phyloP scores from a whole-genome alignment of 2,888 invertebrate species.

The Melanargia galathea region DNA sequence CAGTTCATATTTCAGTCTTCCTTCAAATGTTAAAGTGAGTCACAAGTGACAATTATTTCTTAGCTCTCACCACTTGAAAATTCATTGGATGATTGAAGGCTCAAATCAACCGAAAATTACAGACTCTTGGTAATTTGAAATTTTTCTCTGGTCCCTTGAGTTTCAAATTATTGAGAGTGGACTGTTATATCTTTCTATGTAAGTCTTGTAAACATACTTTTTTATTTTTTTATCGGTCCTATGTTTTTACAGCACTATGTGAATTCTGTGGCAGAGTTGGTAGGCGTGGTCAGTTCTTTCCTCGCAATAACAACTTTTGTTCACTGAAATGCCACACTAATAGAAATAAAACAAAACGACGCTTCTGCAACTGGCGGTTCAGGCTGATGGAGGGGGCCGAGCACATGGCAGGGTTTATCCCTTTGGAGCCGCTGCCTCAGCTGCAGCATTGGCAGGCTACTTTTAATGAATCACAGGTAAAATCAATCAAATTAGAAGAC shows the following conservation, averaged over 20 bases:
- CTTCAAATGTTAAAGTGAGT: too few relatives aligned
- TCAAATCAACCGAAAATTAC: too few relatives aligned
- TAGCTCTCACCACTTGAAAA: too few relatives aligned
- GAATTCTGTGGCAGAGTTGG: conserved; percentile 74
- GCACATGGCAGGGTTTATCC: conserved; percentile 76
- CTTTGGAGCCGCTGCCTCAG: conserved; percentile 76
- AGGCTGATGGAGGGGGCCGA: conserved; percentile 75
- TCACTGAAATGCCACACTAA: conserved; percentile 63
- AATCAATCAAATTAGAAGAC: neutral
- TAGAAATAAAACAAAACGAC: conserved; percentile 55
- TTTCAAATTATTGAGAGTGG: too few relatives aligned
- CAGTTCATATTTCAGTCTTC: too few relatives aligned
- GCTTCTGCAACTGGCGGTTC: conserved; percentile 67
- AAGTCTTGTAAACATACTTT: too few relatives aligned
- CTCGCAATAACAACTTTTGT: conserved; percentile 69
- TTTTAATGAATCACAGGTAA: conserved; percentile 68
- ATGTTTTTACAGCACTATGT: conserved; percentile 65
- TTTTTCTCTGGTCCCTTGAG: too few relatives aligned
- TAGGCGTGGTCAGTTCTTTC: conserved; percentile 67
- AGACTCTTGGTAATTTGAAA: too few relatives aligned
- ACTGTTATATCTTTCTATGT: too few relatives aligned
- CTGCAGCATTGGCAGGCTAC: conserved; percentile 74
- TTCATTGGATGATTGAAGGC: too few relatives aligned
- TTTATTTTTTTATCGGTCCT: neutral
- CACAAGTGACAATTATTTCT: too few relatives aligned